Base-by-base conservation (phyloP, 2,888 invertebrate genomes). In the Diachrysia chrysitis region DNA sequence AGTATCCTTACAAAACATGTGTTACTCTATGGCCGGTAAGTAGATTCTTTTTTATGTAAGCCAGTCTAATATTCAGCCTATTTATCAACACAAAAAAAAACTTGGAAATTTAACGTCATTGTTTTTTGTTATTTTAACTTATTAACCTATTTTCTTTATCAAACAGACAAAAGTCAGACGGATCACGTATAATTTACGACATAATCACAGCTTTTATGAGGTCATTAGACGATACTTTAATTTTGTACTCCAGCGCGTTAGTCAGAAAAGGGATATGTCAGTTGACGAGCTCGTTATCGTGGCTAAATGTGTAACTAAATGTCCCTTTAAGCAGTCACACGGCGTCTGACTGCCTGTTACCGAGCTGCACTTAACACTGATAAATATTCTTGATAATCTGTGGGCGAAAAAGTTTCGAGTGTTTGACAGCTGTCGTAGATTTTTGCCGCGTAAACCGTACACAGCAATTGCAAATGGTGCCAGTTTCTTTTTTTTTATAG, bases 181-280 rank as follows among this genome's bases (percentile, higher is more conserved):
- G 69, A 48, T 46, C 54, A 23, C 19, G 51, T 60, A 68, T 76
- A 71, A 79, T 78, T 79, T 70, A 77, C 14, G 69, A 76, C 63
- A 69, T 73, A 75, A 80, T 78, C 72, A 73, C 65, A 69, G 56
- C 51, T 58, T 66, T 77, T 71, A 73, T 62, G 77, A 73, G 73
- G 83, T 79, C 81, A 81, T 83, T 81, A 79, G 70, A 71, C 68
- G 72, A 73, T 78, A 76, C 71, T 71, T 75, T 72, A 76, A 82
- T 73, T 78, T 67, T 61, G 64, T 74, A 83, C 72, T 78, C 74
- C 80, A 77, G 69, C 68, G 68, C 71, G 65, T 79, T 74, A 67
- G 73, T 72, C 78, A 78, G 82, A 79, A 82, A 84, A 79, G 79
- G 87, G 87, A 87, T 83, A 78, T 83, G 86, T 87, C 87, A 78